Evolutionary conservation across 1,140 invertebrate species (phyloP).

Genomic region (Grapholita molesta): DNA sequence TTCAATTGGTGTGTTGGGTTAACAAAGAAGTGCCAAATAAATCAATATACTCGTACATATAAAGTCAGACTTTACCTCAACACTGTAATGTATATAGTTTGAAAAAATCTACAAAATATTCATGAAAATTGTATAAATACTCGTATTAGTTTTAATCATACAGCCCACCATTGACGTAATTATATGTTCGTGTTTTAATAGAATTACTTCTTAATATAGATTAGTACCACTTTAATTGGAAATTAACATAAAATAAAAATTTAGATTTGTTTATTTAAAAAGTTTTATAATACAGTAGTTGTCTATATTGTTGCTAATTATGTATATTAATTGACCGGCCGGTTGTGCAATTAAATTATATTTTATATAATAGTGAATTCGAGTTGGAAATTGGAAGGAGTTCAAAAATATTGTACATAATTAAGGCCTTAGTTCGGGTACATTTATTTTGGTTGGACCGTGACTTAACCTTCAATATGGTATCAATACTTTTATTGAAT

Average conservation of each 20-base stretch:
- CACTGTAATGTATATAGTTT: neutral
- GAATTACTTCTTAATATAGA: neutral
- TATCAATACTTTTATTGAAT: neutral
- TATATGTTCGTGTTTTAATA: neutral
- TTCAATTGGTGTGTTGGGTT: neutral
- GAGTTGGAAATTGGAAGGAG: neutral
- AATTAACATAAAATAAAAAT: neutral
- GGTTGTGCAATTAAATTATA: conserved; percentile 69
- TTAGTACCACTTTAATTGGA: neutral
- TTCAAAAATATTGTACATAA: neutral
- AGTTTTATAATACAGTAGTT: neutral
- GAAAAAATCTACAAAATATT: neutral
- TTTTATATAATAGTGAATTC: neutral
- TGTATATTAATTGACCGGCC: conserved; percentile 59
- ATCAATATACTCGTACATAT: neutral
- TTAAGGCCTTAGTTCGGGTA: neutral
- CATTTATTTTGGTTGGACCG: too few species aligned
- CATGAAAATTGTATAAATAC: neutral
- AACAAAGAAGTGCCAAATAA: neutral
- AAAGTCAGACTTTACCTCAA: neutral
- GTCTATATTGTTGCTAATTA: conserved; percentile 7
- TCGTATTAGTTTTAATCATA: conserved; percentile 4
- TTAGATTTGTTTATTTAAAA: neutral
- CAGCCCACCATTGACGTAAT: conserved; percentile 12
- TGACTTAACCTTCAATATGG: too few species aligned